Percentiles rank a stretch among this genome's conserved stretches.
These are phyloP conservation scores for Dasypolia templi DNA, from an alignment of 2,888 invertebrate genomes.

Conservation along the genomic window DNA sequence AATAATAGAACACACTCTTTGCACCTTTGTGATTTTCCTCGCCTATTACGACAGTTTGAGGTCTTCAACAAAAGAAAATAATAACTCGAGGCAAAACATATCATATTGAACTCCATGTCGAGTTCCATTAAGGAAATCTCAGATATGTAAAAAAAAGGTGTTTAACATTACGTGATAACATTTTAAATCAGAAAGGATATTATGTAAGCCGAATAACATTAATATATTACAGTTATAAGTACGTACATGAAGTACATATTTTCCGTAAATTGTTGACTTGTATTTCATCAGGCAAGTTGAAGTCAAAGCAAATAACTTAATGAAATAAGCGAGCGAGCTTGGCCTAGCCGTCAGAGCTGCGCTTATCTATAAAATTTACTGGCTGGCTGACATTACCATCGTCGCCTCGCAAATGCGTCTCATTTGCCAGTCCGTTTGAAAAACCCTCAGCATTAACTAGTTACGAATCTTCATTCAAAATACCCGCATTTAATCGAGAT, in stretches of 20 bases:
- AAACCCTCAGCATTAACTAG: conserved; percentile 79
- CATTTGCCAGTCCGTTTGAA: conserved; percentile 87
- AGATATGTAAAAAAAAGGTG: conserved; percentile 8
- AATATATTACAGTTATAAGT: conserved; percentile 9
- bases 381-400: conserved; percentile 87
- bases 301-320: conserved; percentile 86
- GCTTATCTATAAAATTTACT: conserved; percentile 89
- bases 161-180: conserved; percentile 1
- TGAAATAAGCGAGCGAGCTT: conserved; percentile 84
- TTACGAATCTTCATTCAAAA: conserved; percentile 73
- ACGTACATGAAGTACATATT: conserved; percentile 36
- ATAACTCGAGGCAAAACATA: conserved; percentile 14
- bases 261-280: conserved; percentile 65
- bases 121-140: conserved; percentile 18
- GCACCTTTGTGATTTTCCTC: conserved; percentile 64
- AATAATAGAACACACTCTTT: conserved; percentile 76
- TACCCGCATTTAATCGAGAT: conserved; percentile 48
- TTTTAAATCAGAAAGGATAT: conserved; percentile 14
- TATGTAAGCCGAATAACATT: neutral
- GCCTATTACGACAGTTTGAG: conserved; percentile 38
- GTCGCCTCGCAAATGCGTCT: conserved; percentile 85
- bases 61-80: conserved; percentile 40
- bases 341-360: conserved; percentile 82
- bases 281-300: conserved; percentile 78
- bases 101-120: conserved; percentile 3